A percentile compares a stretch with the other conserved stretches of the same genome.
These are phyloP conservation scores for Drosophila neonasuta DNA, from an alignment of 2,888 invertebrate species.

Conservation along the genomic window DNA sequence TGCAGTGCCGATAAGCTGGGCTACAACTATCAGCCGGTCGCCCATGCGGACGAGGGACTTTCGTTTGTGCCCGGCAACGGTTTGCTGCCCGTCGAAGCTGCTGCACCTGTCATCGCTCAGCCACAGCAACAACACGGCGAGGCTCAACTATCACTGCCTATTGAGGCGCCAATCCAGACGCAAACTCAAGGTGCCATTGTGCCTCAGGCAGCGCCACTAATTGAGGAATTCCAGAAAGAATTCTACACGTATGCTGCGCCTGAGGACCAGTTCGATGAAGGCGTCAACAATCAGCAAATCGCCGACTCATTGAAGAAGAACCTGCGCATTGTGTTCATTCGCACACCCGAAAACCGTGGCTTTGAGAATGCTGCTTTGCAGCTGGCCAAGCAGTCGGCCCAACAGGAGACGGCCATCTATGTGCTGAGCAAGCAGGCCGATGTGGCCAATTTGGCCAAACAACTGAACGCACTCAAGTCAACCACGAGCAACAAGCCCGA, in stretches of 20 bases:
- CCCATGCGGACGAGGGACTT: conserved; percentile 58
- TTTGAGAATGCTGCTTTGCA: conserved; percentile 74
- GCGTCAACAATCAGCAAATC: conserved; percentile 59
- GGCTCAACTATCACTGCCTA: conserved; percentile 61
- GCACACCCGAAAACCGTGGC: conserved; percentile 77
- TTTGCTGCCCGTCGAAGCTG: conserved; percentile 18
- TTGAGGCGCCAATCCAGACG: conserved; percentile 31
- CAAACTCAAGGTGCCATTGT: conserved; percentile 27
- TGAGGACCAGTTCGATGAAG: conserved; percentile 77
- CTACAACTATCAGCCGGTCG: conserved; percentile 74
- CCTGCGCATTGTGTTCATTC: conserved; percentile 80
- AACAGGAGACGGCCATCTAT: conserved; percentile 80
- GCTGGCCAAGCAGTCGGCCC: conserved; percentile 73
- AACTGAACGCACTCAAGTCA: conserved; percentile 69
- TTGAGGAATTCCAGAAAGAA: conserved; percentile 75
- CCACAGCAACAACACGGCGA: conserved; percentile 56
- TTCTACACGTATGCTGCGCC: conserved; percentile 79
- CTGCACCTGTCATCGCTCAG: conserved; percentile 7
- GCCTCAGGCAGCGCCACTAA: conserved; percentile 56
- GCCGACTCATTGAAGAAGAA: conserved; percentile 72
- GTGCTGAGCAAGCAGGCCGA: conserved; percentile 79
- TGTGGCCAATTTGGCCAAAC: conserved; percentile 69
- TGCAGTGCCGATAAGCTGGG: conserved; percentile 70
- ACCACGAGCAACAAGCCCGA: conserved; percentile 73
- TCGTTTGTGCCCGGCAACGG: conserved; percentile 48